Evolutionary conservation across 2,797 vertebrate genomes (phyloP), one percentile per base, ranked within the genome.

Genomic region (Otus scops): DNA sequence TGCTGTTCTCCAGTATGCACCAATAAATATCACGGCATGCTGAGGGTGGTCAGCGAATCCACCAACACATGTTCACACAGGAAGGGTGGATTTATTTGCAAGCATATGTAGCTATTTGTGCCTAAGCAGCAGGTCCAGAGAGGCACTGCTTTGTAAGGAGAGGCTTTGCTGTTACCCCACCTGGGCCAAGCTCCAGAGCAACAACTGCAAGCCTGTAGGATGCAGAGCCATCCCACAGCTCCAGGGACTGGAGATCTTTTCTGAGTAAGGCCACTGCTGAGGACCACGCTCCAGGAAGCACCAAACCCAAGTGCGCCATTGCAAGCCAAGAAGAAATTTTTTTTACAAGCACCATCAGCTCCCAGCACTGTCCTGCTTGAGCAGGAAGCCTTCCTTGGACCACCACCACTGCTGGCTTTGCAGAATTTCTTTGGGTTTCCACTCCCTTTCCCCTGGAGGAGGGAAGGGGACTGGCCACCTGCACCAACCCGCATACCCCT

Each of bases 11-110:
- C 78, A 60, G 77, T 9, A 92, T 63, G 64, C 84, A 16, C 86
- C 78, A 97, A 93, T 89, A 94, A 95, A 95, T 87, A 91, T 43
- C 68, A 36, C 53, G 24, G 96, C 93, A 71, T 59, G 83, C 69
- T 30, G 76, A 92, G 85, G 83, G 69, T 77, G 92, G 93, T 85
- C 92, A 96, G 87, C 12, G 21, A 93, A 88, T 70, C 82, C 78
- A 67, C 77, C 10, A 6, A 84, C 92, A 93, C 77, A 47, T 59
- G 68, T 85, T 93, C 81, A 50, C 86, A 69, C 75, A 83, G 48
- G 57, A 91, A 93, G 71, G 64, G 64, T 27, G 50, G 73, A 74
- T 92, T 94, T 85, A 64, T 56, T 80, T 23, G 32, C 60, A 50
- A 76, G 48, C 4, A 7, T 26, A 3, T 26, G 27, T 64, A 79